Conservation (phyloP, 1,140 invertebrate species). For the Temnothorax curvispinosus region DNA sequence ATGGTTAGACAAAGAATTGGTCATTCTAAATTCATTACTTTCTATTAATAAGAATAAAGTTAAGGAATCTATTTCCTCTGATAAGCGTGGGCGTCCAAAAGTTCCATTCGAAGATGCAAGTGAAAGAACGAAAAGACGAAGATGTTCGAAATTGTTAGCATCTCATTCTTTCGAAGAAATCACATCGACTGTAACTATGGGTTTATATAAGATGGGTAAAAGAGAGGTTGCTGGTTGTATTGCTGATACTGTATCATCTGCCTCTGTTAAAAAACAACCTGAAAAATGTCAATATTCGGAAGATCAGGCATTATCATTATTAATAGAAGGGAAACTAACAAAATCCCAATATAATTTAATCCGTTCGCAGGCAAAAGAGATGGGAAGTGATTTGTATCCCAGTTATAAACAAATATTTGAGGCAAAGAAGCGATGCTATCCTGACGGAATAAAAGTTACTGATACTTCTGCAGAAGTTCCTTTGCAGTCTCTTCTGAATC, state of each 20-base stretch:
- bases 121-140: neutral
- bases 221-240: neutral
- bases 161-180: neutral
- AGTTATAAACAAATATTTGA: neutral
- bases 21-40: neutral
- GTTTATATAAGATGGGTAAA: neutral
- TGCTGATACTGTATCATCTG: neutral
- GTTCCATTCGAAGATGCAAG: neutral
- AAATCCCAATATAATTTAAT: constrained; percentile 6
- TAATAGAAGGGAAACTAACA: neutral
- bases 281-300: neutral
- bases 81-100: neutral
- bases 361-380: neutral
- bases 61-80: neutral
- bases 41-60: neutral
- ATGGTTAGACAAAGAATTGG: neutral
- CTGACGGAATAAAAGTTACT: neutral
- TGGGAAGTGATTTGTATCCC: constrained; percentile 17
- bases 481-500: neutral
- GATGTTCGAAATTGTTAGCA: neutral
- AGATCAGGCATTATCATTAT: neutral
- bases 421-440: neutral
- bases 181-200: neutral
- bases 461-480: neutral
- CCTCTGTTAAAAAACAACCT: neutral